These are phyloP conservation scores for Silurus meridionalis DNA, from an alignment of 2,113 vertebrate genomes.

Conservation along the genomic window DNA sequence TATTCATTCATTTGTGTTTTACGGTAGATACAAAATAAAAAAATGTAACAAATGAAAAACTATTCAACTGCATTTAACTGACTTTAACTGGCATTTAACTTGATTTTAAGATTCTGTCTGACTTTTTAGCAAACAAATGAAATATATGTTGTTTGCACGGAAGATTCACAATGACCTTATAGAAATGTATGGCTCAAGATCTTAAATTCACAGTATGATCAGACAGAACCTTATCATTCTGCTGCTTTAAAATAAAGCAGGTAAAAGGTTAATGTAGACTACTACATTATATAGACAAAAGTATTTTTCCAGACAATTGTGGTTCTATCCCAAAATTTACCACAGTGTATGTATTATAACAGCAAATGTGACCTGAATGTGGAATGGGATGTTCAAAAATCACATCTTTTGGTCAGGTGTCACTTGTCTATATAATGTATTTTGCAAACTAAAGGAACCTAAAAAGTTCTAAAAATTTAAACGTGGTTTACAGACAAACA, in stretches of 20 bases:
- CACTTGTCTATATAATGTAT: too few relatives aligned
- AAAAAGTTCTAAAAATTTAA: too few relatives aligned
- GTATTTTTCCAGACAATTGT: too few relatives aligned
- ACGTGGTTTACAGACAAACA: too few relatives aligned
- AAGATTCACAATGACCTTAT: not conserved
- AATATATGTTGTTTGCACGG: not conserved
- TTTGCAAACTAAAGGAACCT: too few relatives aligned
- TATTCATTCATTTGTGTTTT: slow-evolving; percentile 14
- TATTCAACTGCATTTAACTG: not conserved
- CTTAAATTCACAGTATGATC: not conserved
- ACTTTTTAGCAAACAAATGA: not conserved
- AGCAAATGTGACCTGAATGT: too few relatives aligned
- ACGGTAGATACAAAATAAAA: not conserved
- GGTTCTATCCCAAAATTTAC: too few relatives aligned
- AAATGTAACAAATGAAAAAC: not conserved
- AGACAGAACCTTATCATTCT: slow-evolving; percentile 1
- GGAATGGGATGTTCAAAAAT: too few relatives aligned
- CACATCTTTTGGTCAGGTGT: too few relatives aligned
- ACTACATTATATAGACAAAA: not conserved
- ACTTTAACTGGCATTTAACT: too few relatives aligned
- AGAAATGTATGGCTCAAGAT: not conserved
- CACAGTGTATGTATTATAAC: too few relatives aligned
- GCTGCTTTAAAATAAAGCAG: not conserved
- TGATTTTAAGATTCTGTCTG: not conserved
- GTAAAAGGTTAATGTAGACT: not conserved